Conservation (phyloP, 2,888 invertebrate genomes). For the Cinara cedri region DNA sequence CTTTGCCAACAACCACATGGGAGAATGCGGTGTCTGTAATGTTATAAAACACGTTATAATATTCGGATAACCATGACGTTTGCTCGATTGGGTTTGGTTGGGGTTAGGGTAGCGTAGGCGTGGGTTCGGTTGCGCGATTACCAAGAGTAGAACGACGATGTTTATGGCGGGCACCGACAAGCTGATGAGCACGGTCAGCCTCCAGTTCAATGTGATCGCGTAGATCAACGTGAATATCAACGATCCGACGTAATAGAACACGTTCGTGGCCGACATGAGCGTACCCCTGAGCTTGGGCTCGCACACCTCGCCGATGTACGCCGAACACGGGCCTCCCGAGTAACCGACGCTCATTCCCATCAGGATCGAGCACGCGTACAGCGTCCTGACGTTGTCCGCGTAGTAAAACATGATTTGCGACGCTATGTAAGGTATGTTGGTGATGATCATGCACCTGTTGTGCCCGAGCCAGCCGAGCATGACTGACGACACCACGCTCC, state of each 20-base stretch:
- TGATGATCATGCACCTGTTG: conserved; percentile 32
- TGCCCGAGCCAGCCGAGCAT: conserved; percentile 7
- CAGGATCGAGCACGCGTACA: conserved; percentile 17
- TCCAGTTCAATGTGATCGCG: conserved; percentile 20
- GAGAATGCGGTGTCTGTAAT: conserved; percentile 68
- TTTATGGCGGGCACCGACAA: conserved; percentile 14
- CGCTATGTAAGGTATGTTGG: conserved; percentile 30
- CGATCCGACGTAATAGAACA: conserved; percentile 66
- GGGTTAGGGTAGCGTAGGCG: too few relatives aligned
- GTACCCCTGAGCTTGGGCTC: conserved; percentile 67
- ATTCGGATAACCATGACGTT: too few relatives aligned
- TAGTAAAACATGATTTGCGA: conserved; percentile 34
- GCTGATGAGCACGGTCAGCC: conserved; percentile 17
- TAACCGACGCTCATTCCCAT: conserved; percentile 63
- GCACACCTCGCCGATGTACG: conserved; percentile 69
- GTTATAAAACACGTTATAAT: too few relatives aligned
- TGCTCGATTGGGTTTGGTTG: too few relatives aligned
- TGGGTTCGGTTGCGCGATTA: not conserved
- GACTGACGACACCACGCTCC: conserved; percentile 16
- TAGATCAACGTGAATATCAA: conserved; percentile 5
- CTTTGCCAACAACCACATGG: conserved; percentile 69
- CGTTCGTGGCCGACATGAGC: conserved; percentile 66
- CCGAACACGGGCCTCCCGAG: conserved; percentile 69
- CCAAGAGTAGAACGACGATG: conserved; percentile 8
- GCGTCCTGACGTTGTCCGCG: conserved; percentile 1